A percentile compares a stretch with the other conserved stretches of the same genome.
phyloP scores from a whole-genome alignment of 2,113 vertebrate species.

The Gobio gobio region DNA sequence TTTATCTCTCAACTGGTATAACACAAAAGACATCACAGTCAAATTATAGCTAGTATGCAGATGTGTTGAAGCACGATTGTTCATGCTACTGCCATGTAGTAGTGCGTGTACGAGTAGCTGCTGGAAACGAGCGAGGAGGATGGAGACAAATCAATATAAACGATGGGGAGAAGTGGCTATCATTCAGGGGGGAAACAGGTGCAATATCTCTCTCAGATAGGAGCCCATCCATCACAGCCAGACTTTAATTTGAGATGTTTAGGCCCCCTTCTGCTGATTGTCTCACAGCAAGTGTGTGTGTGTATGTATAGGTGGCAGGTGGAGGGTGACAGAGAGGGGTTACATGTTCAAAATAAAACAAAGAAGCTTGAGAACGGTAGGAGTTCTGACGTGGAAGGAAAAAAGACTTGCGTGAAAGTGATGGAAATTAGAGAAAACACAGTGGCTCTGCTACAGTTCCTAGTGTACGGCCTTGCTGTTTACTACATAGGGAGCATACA shows the following conservation, averaged over 20 bases:
- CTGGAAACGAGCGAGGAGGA: constrained; percentile 34
- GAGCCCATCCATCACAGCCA: constrained; percentile 74
- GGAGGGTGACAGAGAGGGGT: constrained; percentile 18
- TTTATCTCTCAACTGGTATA: background rate
- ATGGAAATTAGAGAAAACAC: background rate
- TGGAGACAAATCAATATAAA: constrained; percentile 76
- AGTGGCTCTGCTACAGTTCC: background rate
- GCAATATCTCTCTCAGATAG: constrained; percentile 75
- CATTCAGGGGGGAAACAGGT: constrained; percentile 68
- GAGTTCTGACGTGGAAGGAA: background rate
- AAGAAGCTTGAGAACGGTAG: constrained; percentile 7
- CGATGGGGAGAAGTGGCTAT: constrained; percentile 70
- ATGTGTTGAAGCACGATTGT: background rate
- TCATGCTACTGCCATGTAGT: background rate
- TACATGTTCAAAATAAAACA: constrained; percentile 27
- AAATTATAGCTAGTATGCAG: constrained; percentile 22
- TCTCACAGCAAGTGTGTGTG: constrained; percentile 52
- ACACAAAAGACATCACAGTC: background rate
- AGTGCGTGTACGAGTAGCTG: constrained; percentile 21
- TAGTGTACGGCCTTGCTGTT: background rate
- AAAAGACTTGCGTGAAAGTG: background rate
- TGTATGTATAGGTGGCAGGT: constrained; percentile 8
- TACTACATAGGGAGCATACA: background rate
- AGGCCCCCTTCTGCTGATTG: constrained; percentile 71
- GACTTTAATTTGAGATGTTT: constrained; percentile 78